These are phyloP conservation scores for Spea multiplicata DNA, from an alignment of 2,113 vertebrate genomes.

Conservation along the genomic window DNA sequence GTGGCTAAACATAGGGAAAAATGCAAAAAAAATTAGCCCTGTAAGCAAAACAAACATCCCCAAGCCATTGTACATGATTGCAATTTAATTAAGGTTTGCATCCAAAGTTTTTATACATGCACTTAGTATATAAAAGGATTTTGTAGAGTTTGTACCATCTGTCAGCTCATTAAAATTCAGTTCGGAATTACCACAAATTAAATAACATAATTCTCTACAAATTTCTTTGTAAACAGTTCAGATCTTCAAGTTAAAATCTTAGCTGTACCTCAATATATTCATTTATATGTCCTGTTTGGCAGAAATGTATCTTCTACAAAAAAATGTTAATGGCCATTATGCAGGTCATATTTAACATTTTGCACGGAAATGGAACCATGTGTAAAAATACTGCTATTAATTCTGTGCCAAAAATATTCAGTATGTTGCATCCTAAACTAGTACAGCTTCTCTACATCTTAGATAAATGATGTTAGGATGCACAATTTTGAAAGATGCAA, in stretches of 20 bases:
- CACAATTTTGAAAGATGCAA: too few relatives aligned
- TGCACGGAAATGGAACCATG: too few relatives aligned
- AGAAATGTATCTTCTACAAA: too few relatives aligned
- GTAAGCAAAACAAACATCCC: conserved; percentile 43
- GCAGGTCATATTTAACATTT: too few relatives aligned
- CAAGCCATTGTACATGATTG: conserved; percentile 43
- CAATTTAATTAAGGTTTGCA: conserved; percentile 36
- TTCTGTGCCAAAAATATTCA: too few relatives aligned
- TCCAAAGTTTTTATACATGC: conserved; percentile 28
- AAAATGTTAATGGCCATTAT: too few relatives aligned
- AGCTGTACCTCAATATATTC: conserved; percentile 1
- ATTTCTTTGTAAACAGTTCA: conserved; percentile 42
- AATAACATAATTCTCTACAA: conserved; percentile 47
- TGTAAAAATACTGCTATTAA: too few relatives aligned
- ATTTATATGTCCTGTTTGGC: not conserved
- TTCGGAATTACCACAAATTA: conserved; percentile 46
- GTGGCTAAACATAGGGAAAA: conserved; percentile 35
- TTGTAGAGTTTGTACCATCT: conserved; percentile 45
- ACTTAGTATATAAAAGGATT: conserved; percentile 44
- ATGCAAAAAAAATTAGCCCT: conserved; percentile 28
- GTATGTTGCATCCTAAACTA: too few relatives aligned
- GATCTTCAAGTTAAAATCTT: conserved; percentile 26
- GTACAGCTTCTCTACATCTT: too few relatives aligned
- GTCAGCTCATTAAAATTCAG: conserved; percentile 47
- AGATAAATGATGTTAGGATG: too few relatives aligned